Evolutionary conservation across 2,797 vertebrate genomes (phyloP).

Genomic region (Ammospiza maritima): DNA sequence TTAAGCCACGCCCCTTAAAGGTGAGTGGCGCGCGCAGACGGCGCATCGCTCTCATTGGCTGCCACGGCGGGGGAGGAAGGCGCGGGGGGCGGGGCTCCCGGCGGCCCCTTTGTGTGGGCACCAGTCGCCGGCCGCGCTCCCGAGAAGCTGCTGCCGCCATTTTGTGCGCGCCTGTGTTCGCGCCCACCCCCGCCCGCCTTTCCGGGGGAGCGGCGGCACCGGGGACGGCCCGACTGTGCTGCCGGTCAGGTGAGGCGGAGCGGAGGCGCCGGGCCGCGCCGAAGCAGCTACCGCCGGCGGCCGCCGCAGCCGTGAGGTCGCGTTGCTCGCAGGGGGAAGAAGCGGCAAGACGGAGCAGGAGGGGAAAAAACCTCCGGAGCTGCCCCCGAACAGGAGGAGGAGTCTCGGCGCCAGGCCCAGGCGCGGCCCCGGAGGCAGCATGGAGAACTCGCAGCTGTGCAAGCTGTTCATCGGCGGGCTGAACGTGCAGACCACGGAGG

Average conservation of each 20-base stretch:
- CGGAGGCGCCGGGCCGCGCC: conserved; percentile 36
- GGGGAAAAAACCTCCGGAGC: conserved; percentile 30
- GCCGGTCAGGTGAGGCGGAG: conserved; percentile 42
- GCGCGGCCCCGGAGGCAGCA: conserved; percentile 72
- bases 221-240: conserved; percentile 37
- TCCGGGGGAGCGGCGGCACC: conserved; percentile 50
- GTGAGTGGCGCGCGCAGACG: background rate
- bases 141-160: conserved; percentile 51
- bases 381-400: conserved; percentile 70
- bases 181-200: conserved; percentile 32
- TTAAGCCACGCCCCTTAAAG: background rate
- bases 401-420: conserved; percentile 74
- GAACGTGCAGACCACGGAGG: conserved; percentile 96
- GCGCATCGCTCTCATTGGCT: background rate
- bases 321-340: conserved; percentile 18
- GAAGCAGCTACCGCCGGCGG: conserved; percentile 39
- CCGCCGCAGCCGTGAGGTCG: conserved; percentile 35
- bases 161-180: conserved; percentile 64
- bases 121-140: conserved; percentile 65
- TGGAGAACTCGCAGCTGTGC: conserved; percentile 92
- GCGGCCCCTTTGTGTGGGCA: conserved; percentile 81
- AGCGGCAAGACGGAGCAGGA: conserved; percentile 54
- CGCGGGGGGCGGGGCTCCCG: conserved; percentile 67
- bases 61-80: background rate
- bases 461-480: conserved; percentile 97